phyloP scores from a whole-genome alignment of 2,797 vertebrate species.

The Syngnathus rostellatus region DNA sequence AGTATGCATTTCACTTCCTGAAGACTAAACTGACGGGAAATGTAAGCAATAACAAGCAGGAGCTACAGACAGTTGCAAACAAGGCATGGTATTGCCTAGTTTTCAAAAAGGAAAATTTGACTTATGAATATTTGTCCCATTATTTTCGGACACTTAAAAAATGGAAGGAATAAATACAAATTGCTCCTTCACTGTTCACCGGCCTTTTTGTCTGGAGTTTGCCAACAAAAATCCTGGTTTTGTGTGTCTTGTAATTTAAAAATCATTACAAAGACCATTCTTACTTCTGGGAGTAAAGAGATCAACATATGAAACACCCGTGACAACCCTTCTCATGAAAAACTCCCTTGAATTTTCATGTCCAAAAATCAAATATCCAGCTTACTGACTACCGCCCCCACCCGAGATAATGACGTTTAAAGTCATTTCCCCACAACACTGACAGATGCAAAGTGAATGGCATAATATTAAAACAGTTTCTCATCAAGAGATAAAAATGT shows the following conservation, averaged over 20 bases:
- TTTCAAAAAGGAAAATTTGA: too few species aligned
- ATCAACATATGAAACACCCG: not conserved
- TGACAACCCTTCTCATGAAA: not conserved
- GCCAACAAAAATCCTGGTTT: not conserved
- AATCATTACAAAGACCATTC: not conserved
- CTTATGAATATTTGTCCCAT: too few species aligned
- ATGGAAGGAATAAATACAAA: too few species aligned
- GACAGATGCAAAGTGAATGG: slow-evolving; percentile 61
- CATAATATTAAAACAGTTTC: slow-evolving; percentile 67
- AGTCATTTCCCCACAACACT: slow-evolving; percentile 28
- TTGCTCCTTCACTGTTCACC: not conserved
- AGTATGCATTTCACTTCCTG: too few species aligned
- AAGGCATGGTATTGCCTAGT: not conserved
- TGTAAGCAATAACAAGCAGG: too few species aligned
- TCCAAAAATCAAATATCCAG: slow-evolving; percentile 31
- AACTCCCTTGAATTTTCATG: not conserved
- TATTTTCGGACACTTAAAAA: too few species aligned
- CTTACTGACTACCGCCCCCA: slow-evolving; percentile 46
- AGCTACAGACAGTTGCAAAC: too few species aligned
- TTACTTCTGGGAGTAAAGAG: not conserved
- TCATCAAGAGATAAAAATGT: slow-evolving; percentile 64
- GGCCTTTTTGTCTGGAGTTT: not conserved
- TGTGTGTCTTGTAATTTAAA: not conserved
- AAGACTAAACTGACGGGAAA: too few species aligned
- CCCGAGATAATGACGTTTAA: slow-evolving; percentile 19